Percentiles rank a stretch among this genome's conserved stretches.
These are phyloP conservation scores for Epizoanthus fatuus DNA, from an alignment of 92 coral and sea anemone species.

Conservation along the genomic window DNA sequence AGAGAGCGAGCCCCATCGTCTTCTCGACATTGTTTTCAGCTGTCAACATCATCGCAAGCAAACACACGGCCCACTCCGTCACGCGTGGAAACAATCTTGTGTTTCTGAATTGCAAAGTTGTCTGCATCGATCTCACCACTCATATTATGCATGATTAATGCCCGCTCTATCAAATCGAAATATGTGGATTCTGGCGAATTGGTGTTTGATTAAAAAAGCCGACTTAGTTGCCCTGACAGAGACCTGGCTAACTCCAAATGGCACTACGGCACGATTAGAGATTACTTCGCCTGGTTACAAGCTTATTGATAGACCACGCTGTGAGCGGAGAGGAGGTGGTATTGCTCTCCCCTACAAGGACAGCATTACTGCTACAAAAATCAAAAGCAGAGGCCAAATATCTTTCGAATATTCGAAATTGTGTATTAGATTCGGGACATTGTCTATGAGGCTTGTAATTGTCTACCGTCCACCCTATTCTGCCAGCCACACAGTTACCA, in stretches of 20 bases:
- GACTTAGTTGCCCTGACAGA: background rate
- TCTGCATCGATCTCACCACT: background rate
- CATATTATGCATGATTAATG: too few species aligned
- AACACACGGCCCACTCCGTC: background rate
- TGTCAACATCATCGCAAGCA: background rate
- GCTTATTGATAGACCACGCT: slow-evolving; percentile 20
- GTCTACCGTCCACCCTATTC: slow-evolving; percentile 38
- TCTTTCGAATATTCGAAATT: slow-evolving; percentile 36
- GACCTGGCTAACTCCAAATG: slow-evolving; percentile 12
- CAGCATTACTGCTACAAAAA: background rate
- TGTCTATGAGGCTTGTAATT: slow-evolving; percentile 1
- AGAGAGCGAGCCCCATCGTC: background rate
- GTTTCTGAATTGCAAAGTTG: background rate
- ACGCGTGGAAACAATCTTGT: background rate
- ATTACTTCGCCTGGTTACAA: background rate
- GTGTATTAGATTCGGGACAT: slow-evolving; percentile 17
- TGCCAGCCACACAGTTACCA: slow-evolving; percentile 17
- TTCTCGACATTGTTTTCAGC: background rate
- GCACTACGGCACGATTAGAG: background rate
- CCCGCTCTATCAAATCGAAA: background rate
- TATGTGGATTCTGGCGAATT: background rate
- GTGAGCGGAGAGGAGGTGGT: slow-evolving; percentile 27
- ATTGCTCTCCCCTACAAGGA: slow-evolving; percentile 15
- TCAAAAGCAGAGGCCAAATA: background rate
- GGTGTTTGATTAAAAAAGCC: too few species aligned